Conservation (phyloP, 2,113 vertebrate genomes). For the Anseranas semipalmata region DNA sequence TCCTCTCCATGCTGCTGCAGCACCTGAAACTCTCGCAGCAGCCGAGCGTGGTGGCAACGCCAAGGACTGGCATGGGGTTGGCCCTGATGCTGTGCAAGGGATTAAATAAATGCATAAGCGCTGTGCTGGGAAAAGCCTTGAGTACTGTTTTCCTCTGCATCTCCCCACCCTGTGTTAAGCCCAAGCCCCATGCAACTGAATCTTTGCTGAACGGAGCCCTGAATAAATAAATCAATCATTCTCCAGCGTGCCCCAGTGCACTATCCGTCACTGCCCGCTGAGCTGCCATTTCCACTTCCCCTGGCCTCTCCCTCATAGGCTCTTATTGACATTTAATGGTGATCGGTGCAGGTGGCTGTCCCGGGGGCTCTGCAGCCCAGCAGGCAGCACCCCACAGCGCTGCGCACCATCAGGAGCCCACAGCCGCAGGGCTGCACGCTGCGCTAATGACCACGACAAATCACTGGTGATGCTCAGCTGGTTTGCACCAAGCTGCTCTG, state of each 20-base stretch:
- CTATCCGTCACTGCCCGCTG: not conserved
- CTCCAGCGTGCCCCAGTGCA: rapidly evolving
- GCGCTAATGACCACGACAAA: not conserved
- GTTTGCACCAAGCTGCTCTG: not conserved
- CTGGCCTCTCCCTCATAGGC: not conserved
- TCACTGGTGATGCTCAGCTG: rapidly evolving
- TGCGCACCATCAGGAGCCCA: rapidly evolving
- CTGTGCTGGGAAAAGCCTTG: not conserved
- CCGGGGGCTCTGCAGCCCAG: not conserved
- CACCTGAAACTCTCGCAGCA: rapidly evolving
- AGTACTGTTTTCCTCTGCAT: not conserved
- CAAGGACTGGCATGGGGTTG: not conserved
- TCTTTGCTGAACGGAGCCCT: slow-evolving; percentile 13
- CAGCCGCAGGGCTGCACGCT: rapidly evolving
- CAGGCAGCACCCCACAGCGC: not conserved
- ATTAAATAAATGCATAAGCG: not conserved
- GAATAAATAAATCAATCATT: slow-evolving; percentile 22
- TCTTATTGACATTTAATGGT: not conserved
- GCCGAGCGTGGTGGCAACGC: not conserved
- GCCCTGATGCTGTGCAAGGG: rapidly evolving
- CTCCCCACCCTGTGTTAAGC: not conserved
- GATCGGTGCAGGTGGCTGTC: not conserved
- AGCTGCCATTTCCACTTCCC: not conserved
- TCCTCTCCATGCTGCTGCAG: not conserved
- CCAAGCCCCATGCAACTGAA: not conserved